These are phyloP conservation scores for Gandaritis pyraliata DNA, from an alignment of 2,888 invertebrate species.

Conservation along the genomic window DNA sequence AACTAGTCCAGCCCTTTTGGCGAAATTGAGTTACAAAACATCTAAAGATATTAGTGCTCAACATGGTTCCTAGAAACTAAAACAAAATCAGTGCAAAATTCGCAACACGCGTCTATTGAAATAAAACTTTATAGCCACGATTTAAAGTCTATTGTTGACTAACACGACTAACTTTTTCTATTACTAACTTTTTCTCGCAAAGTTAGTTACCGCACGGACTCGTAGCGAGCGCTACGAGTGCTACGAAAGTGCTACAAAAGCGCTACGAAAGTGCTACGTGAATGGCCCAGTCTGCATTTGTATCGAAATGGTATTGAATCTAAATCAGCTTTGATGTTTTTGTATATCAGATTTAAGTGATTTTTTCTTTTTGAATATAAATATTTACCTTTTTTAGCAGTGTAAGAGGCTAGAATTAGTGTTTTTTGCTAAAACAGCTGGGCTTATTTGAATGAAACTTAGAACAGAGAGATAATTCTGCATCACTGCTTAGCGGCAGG, in stretches of 20 bases:
- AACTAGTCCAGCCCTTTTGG: too few species aligned
- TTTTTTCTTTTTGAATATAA: too few species aligned
- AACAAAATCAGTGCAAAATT: constrained; percentile 12
- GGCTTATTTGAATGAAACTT: too few species aligned
- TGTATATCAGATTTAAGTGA: neutral
- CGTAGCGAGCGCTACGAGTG: constrained; percentile 9
- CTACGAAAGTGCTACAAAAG: constrained; percentile 15
- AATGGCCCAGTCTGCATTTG: neutral
- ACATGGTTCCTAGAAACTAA: neutral
- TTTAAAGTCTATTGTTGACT: constrained; percentile 37
- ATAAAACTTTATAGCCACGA: constrained; percentile 36
- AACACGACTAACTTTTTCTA: constrained; percentile 42
- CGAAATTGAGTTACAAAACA: too few species aligned
- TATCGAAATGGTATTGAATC: constrained; percentile 6
- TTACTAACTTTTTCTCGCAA: constrained; percentile 38
- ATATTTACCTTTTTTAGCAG: too few species aligned
- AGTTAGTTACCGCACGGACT: constrained; percentile 23
- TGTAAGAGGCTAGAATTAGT: neutral
- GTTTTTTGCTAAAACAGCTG: neutral
- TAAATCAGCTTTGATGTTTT: constrained; percentile 11
- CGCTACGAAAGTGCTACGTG: constrained; percentile 26
- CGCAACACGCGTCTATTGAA: constrained; percentile 19
- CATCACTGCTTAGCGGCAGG: too few species aligned
- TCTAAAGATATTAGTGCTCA: too few species aligned
- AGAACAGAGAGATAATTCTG: too few species aligned